Evolutionary conservation across 2,888 invertebrate species (phyloP).

Genomic region (Parascotia fuliginaria): DNA sequence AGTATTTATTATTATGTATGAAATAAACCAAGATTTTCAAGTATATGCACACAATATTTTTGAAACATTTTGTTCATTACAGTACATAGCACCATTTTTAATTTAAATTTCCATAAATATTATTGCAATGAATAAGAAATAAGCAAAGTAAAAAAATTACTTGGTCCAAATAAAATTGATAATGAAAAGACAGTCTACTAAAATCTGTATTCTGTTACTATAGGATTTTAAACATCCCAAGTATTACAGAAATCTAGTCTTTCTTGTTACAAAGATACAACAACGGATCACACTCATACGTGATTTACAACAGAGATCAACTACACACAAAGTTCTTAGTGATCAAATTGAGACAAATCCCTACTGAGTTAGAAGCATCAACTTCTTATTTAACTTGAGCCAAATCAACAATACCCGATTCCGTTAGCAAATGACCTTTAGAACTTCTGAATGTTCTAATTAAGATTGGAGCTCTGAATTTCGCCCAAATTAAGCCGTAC

Average conservation of each 20-base stretch:
- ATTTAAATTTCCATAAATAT: too few relatives aligned
- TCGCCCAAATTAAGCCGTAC: constrained; percentile 21
- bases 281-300: background rate
- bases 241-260: background rate
- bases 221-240: too few relatives aligned
- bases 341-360: constrained; percentile 22
- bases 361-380: constrained; percentile 21
- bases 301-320: constrained; percentile 4
- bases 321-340: constrained; percentile 17
- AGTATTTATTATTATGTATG: too few relatives aligned
- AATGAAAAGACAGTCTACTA: too few relatives aligned
- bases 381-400: constrained; percentile 36
- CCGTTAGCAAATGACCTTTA: constrained; percentile 30
- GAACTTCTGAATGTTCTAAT: constrained; percentile 41
- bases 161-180: too few relatives aligned
- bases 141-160: too few relatives aligned
- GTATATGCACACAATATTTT: too few relatives aligned
- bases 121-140: too few relatives aligned
- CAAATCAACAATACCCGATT: constrained; percentile 38
- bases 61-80: too few relatives aligned
- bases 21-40: too few relatives aligned
- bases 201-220: too few relatives aligned
- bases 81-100: too few relatives aligned
- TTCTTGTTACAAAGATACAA: background rate
- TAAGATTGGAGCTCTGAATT: constrained; percentile 31